Conservation (phyloP, 2,797 vertebrate genomes). For the Mormyrus proboscirostris region DNA sequence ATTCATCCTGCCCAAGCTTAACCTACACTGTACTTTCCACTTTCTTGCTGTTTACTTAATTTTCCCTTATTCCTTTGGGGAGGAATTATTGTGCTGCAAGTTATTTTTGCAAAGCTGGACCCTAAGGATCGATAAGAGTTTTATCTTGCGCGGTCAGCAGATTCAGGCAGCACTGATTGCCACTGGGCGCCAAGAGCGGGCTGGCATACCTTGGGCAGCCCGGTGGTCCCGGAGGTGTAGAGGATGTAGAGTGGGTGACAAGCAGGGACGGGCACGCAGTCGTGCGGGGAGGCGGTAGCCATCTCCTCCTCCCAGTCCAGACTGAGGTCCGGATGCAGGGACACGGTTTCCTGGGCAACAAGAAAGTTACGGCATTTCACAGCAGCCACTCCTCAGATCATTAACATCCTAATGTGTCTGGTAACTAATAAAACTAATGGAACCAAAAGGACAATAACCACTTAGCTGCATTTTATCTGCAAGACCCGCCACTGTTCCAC, state of each 20-base stretch:
- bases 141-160: background rate
- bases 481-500: background rate
- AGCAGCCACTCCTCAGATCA: background rate
- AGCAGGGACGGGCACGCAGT: constrained; percentile 77
- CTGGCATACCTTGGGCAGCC: constrained; percentile 79
- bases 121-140: background rate
- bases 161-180: background rate
- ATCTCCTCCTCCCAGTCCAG: constrained; percentile 92
- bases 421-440: background rate
- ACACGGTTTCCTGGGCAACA: constrained; percentile 63
- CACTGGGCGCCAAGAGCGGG: background rate
- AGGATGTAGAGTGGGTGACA: constrained; percentile 88
- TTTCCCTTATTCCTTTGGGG: background rate
- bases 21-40: background rate
- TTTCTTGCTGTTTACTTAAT: background rate
- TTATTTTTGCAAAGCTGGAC: background rate
- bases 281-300: constrained; percentile 64
- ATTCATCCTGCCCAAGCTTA: background rate
- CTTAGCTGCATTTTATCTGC: background rate
- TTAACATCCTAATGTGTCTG: background rate
- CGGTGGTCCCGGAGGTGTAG: constrained; percentile 93
- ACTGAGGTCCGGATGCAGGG: constrained; percentile 56
- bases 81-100: background rate
- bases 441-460: background rate
- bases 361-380: background rate